Percentiles rank a stretch among this genome's conserved stretches.
Conservation (phyloP, 1,140 invertebrate genomes). For the Orius insidiosus region DNA sequence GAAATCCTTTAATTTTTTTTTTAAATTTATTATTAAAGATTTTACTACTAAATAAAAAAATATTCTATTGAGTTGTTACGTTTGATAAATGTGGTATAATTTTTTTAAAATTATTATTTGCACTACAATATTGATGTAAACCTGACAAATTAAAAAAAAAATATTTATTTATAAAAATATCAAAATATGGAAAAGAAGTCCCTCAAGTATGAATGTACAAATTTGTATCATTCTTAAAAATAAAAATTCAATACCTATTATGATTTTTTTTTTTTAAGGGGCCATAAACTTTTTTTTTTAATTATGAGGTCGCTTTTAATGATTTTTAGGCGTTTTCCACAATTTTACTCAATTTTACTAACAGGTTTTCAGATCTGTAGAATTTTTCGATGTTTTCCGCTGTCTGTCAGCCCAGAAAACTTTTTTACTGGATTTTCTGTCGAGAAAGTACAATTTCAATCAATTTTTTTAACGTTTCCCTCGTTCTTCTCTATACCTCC, state of each 20-base stretch:
- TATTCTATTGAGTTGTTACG: neutral
- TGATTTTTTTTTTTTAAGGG: neutral
- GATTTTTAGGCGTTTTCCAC: too few relatives aligned
- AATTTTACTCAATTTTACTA: too few relatives aligned
- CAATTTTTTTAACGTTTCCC: too few relatives aligned
- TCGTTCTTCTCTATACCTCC: too few relatives aligned
- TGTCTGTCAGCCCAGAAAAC: too few relatives aligned
- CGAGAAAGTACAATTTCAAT: too few relatives aligned
- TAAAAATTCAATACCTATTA: slow-evolving; percentile 11
- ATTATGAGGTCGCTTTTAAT: too few relatives aligned
- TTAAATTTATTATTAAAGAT: neutral
- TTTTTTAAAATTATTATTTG: slow-evolving; percentile 10
- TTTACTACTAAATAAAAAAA: neutral
- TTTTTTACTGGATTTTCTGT: too few relatives aligned
- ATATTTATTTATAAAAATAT: slow-evolving; percentile 9
- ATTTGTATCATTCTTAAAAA: slow-evolving; percentile 13
- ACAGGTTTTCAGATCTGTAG: too few relatives aligned
- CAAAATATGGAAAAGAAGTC: neutral
- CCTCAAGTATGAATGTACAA: slow-evolving; percentile 12
- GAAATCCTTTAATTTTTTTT: neutral
- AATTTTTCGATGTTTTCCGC: too few relatives aligned
- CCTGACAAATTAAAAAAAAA: neutral
- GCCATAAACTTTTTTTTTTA: too few relatives aligned
- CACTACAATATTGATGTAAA: slow-evolving; percentile 6
- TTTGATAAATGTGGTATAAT: slow-evolving; percentile 6